These are phyloP conservation scores for Caenorhabditis sp. DNA, from an alignment of 2,888 invertebrate genomes.

Conservation along the genomic window DNA sequence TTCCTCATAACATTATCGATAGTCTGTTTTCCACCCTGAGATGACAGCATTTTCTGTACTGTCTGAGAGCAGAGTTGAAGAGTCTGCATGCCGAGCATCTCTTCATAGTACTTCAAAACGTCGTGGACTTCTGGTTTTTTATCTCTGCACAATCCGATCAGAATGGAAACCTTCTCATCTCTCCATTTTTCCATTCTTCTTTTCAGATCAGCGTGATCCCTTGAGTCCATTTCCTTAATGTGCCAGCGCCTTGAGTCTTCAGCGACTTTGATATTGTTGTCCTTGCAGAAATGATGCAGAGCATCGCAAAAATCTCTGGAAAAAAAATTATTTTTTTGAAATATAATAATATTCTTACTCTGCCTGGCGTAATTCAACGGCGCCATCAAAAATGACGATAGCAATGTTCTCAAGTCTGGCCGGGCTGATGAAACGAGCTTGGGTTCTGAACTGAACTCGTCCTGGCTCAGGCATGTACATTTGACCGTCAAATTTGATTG, in stretches of 20 bases:
- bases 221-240: conserved; percentile 16
- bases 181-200: conserved; percentile 27
- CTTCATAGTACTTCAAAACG: conserved; percentile 58
- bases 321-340: neutral
- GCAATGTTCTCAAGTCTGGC: conserved; percentile 13
- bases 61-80: conserved; percentile 42
- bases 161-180: neutral
- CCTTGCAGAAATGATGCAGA: conserved; percentile 12
- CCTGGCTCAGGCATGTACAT: conserved; percentile 4
- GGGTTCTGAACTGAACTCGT: conserved; percentile 6
- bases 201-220: conserved; percentile 6
- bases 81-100: conserved; percentile 47
- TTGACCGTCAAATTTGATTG: conserved; percentile 24
- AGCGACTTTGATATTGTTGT: conserved; percentile 18
- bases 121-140: conserved; percentile 58
- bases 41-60: conserved; percentile 26
- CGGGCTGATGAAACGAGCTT: conserved; percentile 7
- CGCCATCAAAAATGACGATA: conserved; percentile 26
- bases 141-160: conserved; percentile 30
- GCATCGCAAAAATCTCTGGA: conserved; percentile 38
- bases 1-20: conserved; percentile 67
- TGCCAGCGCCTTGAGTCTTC: conserved; percentile 7
- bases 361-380: conserved; percentile 8
- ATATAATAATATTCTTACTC: conserved; percentile 19
- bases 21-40: conserved; percentile 44